A percentile compares a stretch with the other conserved stretches of the same genome.
Evolutionary conservation across 2,888 invertebrate species (phyloP).

Genomic region (Lumbricus terrestris): DNA sequence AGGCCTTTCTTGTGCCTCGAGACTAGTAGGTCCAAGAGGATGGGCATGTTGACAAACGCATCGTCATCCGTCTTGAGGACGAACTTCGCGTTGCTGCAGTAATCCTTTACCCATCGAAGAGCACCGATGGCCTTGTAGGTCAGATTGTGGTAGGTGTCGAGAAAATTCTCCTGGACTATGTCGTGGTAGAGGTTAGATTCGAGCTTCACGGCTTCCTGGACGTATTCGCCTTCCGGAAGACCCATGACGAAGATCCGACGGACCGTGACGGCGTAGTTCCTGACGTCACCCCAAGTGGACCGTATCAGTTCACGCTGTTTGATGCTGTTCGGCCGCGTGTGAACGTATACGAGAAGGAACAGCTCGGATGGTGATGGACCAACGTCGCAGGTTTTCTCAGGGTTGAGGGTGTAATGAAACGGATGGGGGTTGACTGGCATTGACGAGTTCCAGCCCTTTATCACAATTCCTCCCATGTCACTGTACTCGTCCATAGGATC

Average conservation of each 20-base stretch:
- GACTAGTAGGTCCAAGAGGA: slow-evolving; percentile 41
- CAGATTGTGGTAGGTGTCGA: slow-evolving; percentile 60
- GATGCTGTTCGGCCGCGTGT: slow-evolving; percentile 53
- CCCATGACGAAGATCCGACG: slow-evolving; percentile 50
- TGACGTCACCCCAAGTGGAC: slow-evolving; percentile 54
- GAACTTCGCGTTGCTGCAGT: slow-evolving; percentile 54
- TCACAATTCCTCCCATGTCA: not conserved
- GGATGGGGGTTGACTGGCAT: slow-evolving; percentile 44
- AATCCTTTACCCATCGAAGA: slow-evolving; percentile 57
- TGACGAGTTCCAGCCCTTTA: not conserved
- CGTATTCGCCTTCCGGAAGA: slow-evolving; percentile 23
- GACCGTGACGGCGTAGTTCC: slow-evolving; percentile 41
- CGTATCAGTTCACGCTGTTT: slow-evolving; percentile 54
- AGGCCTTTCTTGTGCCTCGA: not conserved
- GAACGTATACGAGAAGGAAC: slow-evolving; percentile 51
- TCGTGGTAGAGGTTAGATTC: slow-evolving; percentile 53
- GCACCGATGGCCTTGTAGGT: slow-evolving; percentile 61
- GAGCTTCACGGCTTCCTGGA: slow-evolving; percentile 45
- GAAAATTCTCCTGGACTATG: slow-evolving; percentile 57
- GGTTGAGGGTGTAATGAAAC: slow-evolving; percentile 42
- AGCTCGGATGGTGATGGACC: slow-evolving; percentile 33
- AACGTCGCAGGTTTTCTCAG: not conserved
- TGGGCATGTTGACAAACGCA: slow-evolving; percentile 62
- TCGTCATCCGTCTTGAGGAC: slow-evolving; percentile 62
- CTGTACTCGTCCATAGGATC: not conserved